Base-by-base conservation (phyloP, 2,888 invertebrate genomes). In the Watsonalla binaria region DNA sequence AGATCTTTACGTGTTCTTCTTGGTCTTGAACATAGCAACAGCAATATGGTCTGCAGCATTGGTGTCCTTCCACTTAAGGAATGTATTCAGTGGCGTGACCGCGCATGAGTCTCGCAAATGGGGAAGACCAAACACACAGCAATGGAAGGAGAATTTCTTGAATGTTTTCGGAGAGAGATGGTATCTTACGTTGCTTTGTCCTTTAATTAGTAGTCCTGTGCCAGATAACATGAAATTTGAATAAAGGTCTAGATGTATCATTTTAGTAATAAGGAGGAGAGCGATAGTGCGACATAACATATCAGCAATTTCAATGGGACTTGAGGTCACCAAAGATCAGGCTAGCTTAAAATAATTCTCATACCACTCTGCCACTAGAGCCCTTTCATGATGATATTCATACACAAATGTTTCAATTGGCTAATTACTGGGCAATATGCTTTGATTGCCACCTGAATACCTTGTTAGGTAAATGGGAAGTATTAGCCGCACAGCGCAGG, bases 151-250 rank as follows among this genome's bases (percentile, higher is more conserved):
- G 46, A 98, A 98, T 80, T 65, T 97, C 6, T 80, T 91, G 55
- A 90, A 92, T 63, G 93, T 95, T 2, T 92, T 97, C 60, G 97
- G 97, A 0, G 82, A 91, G 5, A 78, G 60, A 24, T 86, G 86
- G 86, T 78, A 78, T 45, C 70, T 70, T 33, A 76, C 82, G 6
- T 46, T 83, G 0, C 0, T 86, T 0, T 84, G 78, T 60, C 85
- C 86, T 0, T 75, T 85, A 54, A 65, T 64, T 48, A 53, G 66
- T 5, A 85, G 82, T 60, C 73, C 77, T 35, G 54, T 78, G n/a
- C 76, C 78, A 4, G 48, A 60, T 15, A 45, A 47, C 15, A 49
- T 33, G 0, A 65, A 61, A 24, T 34, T 0, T 33, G 50, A 49
- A 51, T 35, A 56, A 60, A 51, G n/a, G 6, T 9, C 7, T 8